These are phyloP conservation scores for Callospermophilus lateralis DNA, from an alignment of 2,113 vertebrate species.

Conservation along the genomic window DNA sequence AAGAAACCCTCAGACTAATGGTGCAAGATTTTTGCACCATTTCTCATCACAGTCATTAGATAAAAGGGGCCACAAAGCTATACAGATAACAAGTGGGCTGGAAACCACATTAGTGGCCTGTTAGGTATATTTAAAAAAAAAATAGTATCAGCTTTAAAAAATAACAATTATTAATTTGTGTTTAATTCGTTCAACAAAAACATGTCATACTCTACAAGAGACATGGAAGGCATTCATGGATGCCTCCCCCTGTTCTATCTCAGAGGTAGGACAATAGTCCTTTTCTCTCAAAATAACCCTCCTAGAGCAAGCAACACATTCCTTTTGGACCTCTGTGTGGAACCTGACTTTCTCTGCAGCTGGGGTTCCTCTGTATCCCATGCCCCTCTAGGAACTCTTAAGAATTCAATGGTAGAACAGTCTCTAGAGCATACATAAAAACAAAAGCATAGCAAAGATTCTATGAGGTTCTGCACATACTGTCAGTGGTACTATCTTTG, in stretches of 20 bases:
- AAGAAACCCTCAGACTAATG: not conserved
- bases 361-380: not conserved
- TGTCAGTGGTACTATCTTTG: not conserved
- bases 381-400: not conserved
- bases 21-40: not conserved
- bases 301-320: not conserved
- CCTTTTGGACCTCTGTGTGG: not conserved
- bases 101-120: not conserved
- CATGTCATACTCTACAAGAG: not conserved
- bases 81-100: not conserved
- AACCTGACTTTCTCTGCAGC: not conserved
- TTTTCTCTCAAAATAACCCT: not conserved
- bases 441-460: not conserved
- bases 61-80: not conserved
- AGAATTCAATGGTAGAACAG: not conserved
- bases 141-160: conserved; percentile 45
- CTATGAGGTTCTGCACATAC: conserved; percentile 26
- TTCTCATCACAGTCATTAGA: not conserved
- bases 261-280: not conserved
- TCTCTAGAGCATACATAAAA: not conserved
- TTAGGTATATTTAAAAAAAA: not conserved
- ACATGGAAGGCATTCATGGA: not conserved
- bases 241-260: not conserved
- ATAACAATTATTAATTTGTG: not conserved
- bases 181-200: conserved; percentile 32